Evolutionary conservation across 2,113 vertebrate species (phyloP).

Genomic region (Sula dactylatra): DNA sequence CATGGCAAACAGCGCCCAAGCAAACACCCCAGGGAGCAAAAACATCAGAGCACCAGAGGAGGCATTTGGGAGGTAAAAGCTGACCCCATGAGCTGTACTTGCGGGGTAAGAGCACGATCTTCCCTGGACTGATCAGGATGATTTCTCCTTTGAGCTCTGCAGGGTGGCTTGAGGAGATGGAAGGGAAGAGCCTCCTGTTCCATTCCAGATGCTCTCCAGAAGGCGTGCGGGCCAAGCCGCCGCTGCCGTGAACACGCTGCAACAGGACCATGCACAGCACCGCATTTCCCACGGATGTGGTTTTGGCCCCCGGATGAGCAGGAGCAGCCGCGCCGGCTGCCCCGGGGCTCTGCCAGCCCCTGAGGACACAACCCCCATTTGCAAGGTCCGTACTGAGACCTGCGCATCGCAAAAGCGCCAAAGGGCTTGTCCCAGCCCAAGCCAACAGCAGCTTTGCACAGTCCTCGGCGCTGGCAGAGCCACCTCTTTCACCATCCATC

Average conservation of each 20-base stretch:
- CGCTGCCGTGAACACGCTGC: background rate
- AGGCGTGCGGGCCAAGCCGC: background rate
- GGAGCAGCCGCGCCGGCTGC: fast-evolving
- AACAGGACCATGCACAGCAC: background rate
- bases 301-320: background rate
- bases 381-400: background rate
- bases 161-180: background rate
- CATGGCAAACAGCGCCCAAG: no score
- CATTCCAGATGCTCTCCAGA: background rate
- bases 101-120: background rate
- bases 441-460: background rate
- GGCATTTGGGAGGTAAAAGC: background rate
- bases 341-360: background rate
- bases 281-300: fast-evolving
- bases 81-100: background rate
- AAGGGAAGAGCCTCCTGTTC: background rate
- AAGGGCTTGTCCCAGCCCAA: background rate
- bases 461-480: fast-evolving
- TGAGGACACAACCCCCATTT: background rate
- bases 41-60: no score
- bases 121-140: background rate
- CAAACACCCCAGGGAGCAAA: background rate
- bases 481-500: background rate
- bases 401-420: background rate
- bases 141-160: background rate